Evolutionary conservation across 2,888 invertebrate genomes (phyloP).

Genomic region (Liodrosophila aerea): DNA sequence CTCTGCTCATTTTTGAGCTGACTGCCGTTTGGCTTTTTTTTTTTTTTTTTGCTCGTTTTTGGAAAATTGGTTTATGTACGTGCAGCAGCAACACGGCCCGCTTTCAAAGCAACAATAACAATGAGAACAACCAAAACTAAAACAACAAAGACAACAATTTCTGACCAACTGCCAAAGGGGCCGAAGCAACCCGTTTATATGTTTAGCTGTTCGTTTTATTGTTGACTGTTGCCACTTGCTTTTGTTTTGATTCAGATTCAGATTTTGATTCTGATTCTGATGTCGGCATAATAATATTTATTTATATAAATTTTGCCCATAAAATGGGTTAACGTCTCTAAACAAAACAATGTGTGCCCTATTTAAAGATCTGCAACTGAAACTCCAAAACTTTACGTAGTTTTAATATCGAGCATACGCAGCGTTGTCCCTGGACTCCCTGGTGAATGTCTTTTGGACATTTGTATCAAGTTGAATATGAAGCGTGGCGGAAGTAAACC

Average conservation of each 20-base stretch:
- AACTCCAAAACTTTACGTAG: neutral
- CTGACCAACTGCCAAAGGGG: slow-evolving; percentile 1
- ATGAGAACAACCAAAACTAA: neutral
- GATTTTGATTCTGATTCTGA: slow-evolving; percentile 11
- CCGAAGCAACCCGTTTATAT: neutral
- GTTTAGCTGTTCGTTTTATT: slow-evolving; percentile 2
- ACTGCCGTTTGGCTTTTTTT: neutral
- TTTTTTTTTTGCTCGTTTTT: slow-evolving; percentile 1
- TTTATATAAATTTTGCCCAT: slow-evolving; percentile 9
- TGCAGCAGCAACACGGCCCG: neutral
- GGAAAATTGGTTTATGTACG: slow-evolving; percentile 14
- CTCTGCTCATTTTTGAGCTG: neutral
- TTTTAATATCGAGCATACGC: slow-evolving; percentile 7
- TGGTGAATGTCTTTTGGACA: slow-evolving; percentile 2
- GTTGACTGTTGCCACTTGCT: neutral
- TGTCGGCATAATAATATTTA: slow-evolving; percentile 42
- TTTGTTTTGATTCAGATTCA: neutral
- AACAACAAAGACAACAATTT: slow-evolving; percentile 4
- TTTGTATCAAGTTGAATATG: slow-evolving; percentile 3
- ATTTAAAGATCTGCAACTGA: slow-evolving; percentile 5
- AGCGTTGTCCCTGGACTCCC: neutral
- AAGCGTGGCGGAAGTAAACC: slow-evolving; percentile 19
- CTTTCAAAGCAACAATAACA: neutral
- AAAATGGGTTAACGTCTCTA: slow-evolving; percentile 4
- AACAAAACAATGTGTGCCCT: slow-evolving; percentile 1